phyloP scores from a whole-genome alignment of 2,888 invertebrate genomes.

The Morpho deidamia region DNA sequence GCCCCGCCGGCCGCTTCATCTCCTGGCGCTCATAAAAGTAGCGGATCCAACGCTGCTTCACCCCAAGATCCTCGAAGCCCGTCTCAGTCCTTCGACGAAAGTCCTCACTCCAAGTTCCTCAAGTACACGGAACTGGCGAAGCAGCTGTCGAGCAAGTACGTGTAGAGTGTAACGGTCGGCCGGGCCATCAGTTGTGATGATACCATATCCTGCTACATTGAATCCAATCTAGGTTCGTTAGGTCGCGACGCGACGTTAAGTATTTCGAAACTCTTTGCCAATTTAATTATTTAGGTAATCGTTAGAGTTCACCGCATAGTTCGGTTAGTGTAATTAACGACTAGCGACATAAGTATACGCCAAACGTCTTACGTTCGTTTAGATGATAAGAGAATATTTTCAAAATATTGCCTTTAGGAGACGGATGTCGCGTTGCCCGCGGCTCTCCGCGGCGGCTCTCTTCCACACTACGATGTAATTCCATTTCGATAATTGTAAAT shows the following conservation, averaged over 20 bases:
- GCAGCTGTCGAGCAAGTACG: slow-evolving; percentile 97
- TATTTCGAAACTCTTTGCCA: slow-evolving; percentile 79
- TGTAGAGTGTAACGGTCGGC: slow-evolving; percentile 78
- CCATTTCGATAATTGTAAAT: slow-evolving; percentile 77
- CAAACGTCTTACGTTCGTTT: slow-evolving; percentile 77
- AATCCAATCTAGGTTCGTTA: slow-evolving; percentile 65
- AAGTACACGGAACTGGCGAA: slow-evolving; percentile 99
- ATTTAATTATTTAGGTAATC: slow-evolving; percentile 76
- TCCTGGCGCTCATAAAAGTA: slow-evolving; percentile 63
- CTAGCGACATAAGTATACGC: slow-evolving; percentile 78
- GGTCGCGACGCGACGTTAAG: slow-evolving; percentile 74
- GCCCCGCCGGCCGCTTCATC: slow-evolving; percentile 65
- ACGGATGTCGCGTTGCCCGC: slow-evolving; percentile 44
- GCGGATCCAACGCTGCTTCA: slow-evolving; percentile 61
- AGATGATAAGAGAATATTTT: slow-evolving; percentile 71
- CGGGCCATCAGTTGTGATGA: slow-evolving; percentile 81
- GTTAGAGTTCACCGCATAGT: slow-evolving; percentile 73
- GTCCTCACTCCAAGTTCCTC: slow-evolving; percentile 97
- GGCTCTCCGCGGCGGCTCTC: slow-evolving; percentile 50
- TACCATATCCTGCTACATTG: slow-evolving; percentile 87
- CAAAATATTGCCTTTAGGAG: slow-evolving; percentile 75
- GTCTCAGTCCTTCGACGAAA: slow-evolving; percentile 87
- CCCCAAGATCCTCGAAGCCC: slow-evolving; percentile 80
- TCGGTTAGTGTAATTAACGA: slow-evolving; percentile 76
- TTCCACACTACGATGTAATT: slow-evolving; percentile 73